Conservation (phyloP, 2,113 vertebrate genomes). For the Phalacrocorax brasilianus region DNA sequence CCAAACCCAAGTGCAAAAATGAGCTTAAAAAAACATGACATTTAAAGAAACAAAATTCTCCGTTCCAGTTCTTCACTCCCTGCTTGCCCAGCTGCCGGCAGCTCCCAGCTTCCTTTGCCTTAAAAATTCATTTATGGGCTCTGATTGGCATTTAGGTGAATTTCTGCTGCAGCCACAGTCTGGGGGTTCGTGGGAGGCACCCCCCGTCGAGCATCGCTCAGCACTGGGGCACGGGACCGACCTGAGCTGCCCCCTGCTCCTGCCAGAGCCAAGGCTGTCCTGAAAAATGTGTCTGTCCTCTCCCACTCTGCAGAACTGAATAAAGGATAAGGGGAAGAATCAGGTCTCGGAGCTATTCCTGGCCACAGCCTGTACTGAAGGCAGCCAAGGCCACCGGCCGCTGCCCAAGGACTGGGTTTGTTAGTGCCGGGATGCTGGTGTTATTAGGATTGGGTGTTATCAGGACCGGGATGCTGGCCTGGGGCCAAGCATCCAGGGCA, state of each 20-base stretch:
- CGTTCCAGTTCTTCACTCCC: neutral
- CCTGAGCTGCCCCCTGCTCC: neutral
- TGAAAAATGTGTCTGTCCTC: neutral
- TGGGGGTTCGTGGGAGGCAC: neutral
- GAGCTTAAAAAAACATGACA: conserved; percentile 16
- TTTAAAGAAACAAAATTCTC: neutral
- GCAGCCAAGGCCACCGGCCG: neutral
- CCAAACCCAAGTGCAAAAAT: conserved; percentile 11
- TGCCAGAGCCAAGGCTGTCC: neutral
- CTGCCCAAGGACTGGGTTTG: neutral
- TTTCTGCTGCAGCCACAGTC: rapidly evolving
- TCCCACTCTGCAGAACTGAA: neutral
- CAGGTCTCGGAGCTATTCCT: neutral
- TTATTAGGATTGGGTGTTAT: rapidly evolving
- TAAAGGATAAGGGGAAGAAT: neutral
- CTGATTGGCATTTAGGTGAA: neutral
- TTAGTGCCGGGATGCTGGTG: neutral
- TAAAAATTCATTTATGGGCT: neutral
- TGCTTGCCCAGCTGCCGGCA: neutral
- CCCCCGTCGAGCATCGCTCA: rapidly evolving
- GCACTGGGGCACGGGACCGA: neutral
- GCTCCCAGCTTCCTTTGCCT: neutral
- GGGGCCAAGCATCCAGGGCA: neutral
- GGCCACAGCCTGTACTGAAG: rapidly evolving
- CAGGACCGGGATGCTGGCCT: neutral